Evolutionary conservation across 2,888 invertebrate species (phyloP).

Genomic region (Ophion ventricosus): DNA sequence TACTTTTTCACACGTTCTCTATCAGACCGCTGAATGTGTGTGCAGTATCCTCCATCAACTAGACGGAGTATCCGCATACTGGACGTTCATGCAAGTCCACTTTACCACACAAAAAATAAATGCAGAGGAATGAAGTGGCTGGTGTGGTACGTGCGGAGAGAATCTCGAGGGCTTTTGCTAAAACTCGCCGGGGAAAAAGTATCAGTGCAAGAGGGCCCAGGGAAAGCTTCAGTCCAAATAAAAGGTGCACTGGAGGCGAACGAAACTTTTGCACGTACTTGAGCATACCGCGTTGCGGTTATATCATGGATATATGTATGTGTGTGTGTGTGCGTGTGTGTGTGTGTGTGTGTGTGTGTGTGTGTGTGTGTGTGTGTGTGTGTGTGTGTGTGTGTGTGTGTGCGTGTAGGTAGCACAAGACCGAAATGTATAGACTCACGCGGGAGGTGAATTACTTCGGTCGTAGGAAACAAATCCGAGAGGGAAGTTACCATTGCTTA

Average conservation of each 20-base stretch:
- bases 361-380: too few species aligned
- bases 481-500: constrained; percentile 54
- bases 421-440: constrained; percentile 39
- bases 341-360: background rate
- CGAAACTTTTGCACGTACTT: constrained; percentile 48
- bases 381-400: background rate
- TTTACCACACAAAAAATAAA: constrained; percentile 63
- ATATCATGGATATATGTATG: constrained; percentile 39
- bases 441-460: constrained; percentile 56
- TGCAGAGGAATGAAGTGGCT: constrained; percentile 47
- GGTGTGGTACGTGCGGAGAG: constrained; percentile 16
- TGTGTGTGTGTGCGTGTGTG: background rate
- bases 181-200: constrained; percentile 1
- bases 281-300: constrained; percentile 38
- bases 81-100: constrained; percentile 57
- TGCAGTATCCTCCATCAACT: constrained; percentile 35
- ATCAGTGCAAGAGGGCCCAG: constrained; percentile 28
- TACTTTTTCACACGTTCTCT: constrained; percentile 7
- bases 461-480: constrained; percentile 43
- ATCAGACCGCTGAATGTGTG: background rate
- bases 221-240: constrained; percentile 42
- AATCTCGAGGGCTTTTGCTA: background rate
- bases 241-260: constrained; percentile 47
- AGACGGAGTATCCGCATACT: constrained; percentile 42
- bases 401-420: background rate